Base-by-base conservation (phyloP, 2,113 vertebrate genomes). In the Dryoscopus gambensis region DNA sequence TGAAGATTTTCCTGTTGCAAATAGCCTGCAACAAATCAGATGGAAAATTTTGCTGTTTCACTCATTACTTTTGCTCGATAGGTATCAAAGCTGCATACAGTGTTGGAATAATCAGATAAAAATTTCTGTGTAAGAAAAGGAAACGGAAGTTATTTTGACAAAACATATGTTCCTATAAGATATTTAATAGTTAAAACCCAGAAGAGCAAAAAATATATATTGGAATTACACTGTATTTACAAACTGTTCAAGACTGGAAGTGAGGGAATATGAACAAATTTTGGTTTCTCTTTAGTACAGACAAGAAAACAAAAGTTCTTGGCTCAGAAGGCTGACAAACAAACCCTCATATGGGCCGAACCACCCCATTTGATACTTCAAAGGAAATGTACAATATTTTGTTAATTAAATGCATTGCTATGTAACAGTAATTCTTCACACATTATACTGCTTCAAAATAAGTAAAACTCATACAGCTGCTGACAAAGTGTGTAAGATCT, bases 1-100 rank as follows among this genome's bases (percentile, higher is more conserved):
- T 96, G 97, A 89, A 99, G 98, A 35, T 99, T 99, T 97, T 99
- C 99, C 89, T 99, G 99, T 91, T 99, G 99, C 64, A 99, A 98
- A 84, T 99, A 99, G 13, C 99, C 99, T 99, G 95, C 59, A 97
- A 96, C 11, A 97, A 91, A 97, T 28, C 40, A 96, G 85, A 97
- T 23, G 44, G 19, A 95, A 93, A 91, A 68, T 42, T 35, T 55
- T 89, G 44, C 33, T 53, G 63, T 52, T 84, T 73, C 55, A 24
- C 63, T 79, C 24, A 62, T 56, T 65, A 74, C 23, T 93, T 87
- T 18, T 59, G 25, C 10, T 84, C 21, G n/a, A 13, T 3, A 64
- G 23, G 10, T 53, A 79, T 13, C 9, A 87, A 90, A 85, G 42
- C 10, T 52, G 17, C 3, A 24, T 12, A 44, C 2, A 49, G 11